Evolutionary conservation across 2,113 vertebrate species (phyloP), one percentile per base, ranked within the genome.

Genomic region (Hippocampus mohnikei): DNA sequence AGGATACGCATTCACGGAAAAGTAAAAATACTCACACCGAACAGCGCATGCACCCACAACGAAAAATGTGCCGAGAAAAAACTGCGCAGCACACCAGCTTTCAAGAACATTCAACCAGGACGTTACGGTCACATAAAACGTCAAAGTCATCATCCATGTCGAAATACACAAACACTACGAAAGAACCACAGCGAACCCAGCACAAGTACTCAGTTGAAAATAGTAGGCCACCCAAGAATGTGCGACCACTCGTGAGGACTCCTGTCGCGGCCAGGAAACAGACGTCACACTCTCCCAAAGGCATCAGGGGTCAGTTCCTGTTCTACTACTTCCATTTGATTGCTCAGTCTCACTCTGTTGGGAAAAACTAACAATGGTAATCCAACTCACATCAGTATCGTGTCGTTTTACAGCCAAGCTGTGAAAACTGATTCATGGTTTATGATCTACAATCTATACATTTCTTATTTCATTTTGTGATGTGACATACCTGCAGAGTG

Each of bases 231-330:
- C 29, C 76, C 29, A 67, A 63, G 9, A 70, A 70, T 64, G 50
- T 73, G 11, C 61, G 27, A 27, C 59, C 29, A 7, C 48, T 29
- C 50, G 42, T 59, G 58, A 67, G 25, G 12, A 5, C 46, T 16
- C 13, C 59, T 1, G 20, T 3, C 15, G 27, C 46, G 0, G 18
- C 76, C 53, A 65, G 85, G 58, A 79, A 25, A 1, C 75, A 78
- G 69, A 80, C 78, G 63, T 84, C 85, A 40, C 76, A 48, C 23
- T 53, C 67, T 25, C 61, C 78, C 46, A 70, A 66, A 12, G 23
- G 74, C 8, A 65, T 72, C 61, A 68, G 8, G 0, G 82, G 85
- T 87, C 58, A 87, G 82, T 84, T 67, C 12, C 37, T 18, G 52
- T 55, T 8, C 8, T 58, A 25, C 13, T 7, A 60, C 6, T 60